Evolutionary conservation across 2,113 vertebrate species (phyloP).

Genomic region (Psammodynastes pulverulentus): DNA sequence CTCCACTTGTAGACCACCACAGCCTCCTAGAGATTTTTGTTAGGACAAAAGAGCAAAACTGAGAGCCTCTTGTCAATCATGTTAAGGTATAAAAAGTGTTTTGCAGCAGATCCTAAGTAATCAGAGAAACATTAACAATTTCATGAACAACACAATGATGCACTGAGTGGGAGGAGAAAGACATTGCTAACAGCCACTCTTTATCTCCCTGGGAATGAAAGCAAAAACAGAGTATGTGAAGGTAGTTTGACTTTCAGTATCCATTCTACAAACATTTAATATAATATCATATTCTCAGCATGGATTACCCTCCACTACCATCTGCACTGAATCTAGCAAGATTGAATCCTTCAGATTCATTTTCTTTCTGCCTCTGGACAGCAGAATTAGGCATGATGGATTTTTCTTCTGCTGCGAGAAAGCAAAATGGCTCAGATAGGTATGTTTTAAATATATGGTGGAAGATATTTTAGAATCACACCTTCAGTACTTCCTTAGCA

Average conservation of each 20-base stretch:
- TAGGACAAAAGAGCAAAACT: not conserved
- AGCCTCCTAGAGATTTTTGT: too few relatives aligned
- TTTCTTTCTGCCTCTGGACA: not conserved
- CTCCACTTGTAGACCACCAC: too few relatives aligned
- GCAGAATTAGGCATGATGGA: not conserved
- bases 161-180: not conserved
- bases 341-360: not conserved
- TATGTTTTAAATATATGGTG: not conserved
- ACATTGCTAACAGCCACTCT: not conserved
- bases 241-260: not conserved
- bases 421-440: not conserved
- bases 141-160: not conserved
- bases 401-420: not conserved
- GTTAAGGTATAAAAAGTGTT: not conserved
- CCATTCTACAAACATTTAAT: not conserved
- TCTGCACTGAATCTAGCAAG: not conserved
- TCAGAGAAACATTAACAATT: not conserved
- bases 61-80: not conserved
- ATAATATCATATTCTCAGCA: not conserved
- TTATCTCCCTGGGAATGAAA: not conserved
- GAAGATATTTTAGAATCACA: not conserved
- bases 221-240: not conserved
- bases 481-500: not conserved
- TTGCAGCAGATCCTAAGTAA: not conserved
- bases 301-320: not conserved